These are phyloP conservation scores for Rhagonycha lutea DNA, from an alignment of 2,888 invertebrate species.

Conservation along the genomic window DNA sequence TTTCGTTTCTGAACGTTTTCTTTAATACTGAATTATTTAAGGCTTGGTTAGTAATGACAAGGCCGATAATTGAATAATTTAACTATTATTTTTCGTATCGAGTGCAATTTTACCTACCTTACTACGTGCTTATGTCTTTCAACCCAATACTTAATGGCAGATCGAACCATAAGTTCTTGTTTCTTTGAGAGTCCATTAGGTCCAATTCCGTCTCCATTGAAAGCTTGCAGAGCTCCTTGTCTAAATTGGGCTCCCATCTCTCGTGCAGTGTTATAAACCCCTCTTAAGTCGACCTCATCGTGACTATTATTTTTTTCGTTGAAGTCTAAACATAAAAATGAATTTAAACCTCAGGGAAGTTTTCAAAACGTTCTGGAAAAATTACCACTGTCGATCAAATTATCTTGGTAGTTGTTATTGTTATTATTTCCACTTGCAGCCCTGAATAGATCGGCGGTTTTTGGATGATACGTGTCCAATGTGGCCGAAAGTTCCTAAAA, in stretches of 20 bases:
- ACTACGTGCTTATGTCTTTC: constrained; percentile 88
- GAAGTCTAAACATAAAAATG: neutral
- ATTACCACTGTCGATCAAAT: constrained; percentile 45
- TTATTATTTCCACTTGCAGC: constrained; percentile 56
- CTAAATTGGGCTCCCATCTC: constrained; percentile 78
- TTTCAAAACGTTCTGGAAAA: neutral
- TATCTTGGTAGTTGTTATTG: constrained; percentile 42
- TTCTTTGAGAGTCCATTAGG: constrained; percentile 82
- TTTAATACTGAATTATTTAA: neutral
- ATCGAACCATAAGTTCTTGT: constrained; percentile 82
- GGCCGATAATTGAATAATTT: neutral
- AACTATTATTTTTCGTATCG: constrained; percentile 3
- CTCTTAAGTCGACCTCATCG: constrained; percentile 69
- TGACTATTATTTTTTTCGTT: constrained; percentile 51
- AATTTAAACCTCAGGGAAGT: neutral
- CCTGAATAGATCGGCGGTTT: constrained; percentile 71
- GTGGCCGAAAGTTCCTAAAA: constrained; percentile 75
- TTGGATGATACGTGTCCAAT: constrained; percentile 75
- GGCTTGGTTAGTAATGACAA: neutral
- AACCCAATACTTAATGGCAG: constrained; percentile 89
- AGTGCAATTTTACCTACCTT: constrained; percentile 63
- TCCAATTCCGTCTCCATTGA: constrained; percentile 62
- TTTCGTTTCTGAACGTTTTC: neutral
- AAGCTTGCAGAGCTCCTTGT: constrained; percentile 69
- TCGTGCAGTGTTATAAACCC: constrained; percentile 76